Base-by-base conservation (phyloP, 2,113 vertebrate species). In the Pan paniscus region DNA sequence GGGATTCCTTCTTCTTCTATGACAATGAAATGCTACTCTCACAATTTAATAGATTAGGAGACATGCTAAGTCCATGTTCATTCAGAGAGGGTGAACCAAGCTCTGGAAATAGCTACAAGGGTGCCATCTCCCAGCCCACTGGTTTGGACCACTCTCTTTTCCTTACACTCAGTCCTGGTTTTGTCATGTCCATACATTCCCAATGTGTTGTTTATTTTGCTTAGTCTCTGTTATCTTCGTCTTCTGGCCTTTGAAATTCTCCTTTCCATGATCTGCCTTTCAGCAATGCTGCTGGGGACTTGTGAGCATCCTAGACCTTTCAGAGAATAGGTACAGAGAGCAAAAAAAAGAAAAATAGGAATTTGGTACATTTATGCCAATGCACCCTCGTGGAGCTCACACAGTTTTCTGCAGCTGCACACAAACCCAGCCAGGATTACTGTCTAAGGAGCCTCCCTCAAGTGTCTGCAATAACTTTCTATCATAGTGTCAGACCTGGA, bases 81-180 rank as follows among this genome's bases (percentile, higher is more conserved):
- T 20, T 14, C 16, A 4, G 64, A 89, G 73, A 64, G 16, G 38
- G 40, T 46, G 32, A 89, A 3, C n/a, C 22, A 30, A 27, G n/a
- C 1, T 7, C 40, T 25, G 14, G 8, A n/a, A 59, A 1, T 5
- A 35, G 2, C 20, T 25, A 2, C 14, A 32, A 3, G 4, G 3
- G 3, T 0, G 20, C 61, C 2, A 0, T 80, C 10, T 89, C 73
- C 46, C 25, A 3, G 22, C 25, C 40, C 35, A 5, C 1, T 4
- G 3, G 22, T 79, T 32, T 88, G 89, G 50, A 73, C 2, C 30
- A 13, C 32, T 59, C 81, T 83, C 55, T 84, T 90, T 55, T 52
- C 22, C 78, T 52, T 67, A 67, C 27, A 22, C 14, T 70, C 35
- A 46, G 8, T 7, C 27, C 46, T 2, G 8, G 9, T 9, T 68